Evolutionary conservation across 2,113 vertebrate genomes (phyloP).

Genomic region (Bolborhynchus lineola): DNA sequence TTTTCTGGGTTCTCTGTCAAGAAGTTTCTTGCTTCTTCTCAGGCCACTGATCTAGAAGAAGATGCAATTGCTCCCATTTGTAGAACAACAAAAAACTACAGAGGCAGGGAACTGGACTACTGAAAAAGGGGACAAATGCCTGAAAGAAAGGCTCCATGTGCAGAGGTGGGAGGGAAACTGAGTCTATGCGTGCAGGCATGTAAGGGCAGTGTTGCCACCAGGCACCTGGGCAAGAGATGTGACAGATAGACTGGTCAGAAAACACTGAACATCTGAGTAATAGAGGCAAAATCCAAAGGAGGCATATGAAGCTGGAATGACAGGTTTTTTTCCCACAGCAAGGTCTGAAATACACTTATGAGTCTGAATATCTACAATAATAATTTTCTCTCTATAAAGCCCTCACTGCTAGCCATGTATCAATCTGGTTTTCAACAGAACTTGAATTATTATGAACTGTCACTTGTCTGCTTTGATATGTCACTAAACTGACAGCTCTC

Average conservation of each 20-base stretch:
- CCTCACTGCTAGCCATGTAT: background rate
- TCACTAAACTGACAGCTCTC: slow-evolving; percentile 9
- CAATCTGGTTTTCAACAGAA: slow-evolving; percentile 11
- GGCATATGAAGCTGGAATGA: background rate
- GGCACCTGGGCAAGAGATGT: background rate
- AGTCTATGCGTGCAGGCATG: accelerated
- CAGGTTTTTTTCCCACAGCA: background rate
- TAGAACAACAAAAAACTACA: background rate
- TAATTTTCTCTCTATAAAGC: background rate
- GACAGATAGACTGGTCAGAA: background rate
- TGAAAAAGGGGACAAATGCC: background rate
- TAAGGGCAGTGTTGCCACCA: background rate
- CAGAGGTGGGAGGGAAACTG: background rate
- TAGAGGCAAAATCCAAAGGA: background rate
- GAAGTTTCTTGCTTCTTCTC: background rate
- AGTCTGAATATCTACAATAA: background rate
- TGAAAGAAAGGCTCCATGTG: background rate
- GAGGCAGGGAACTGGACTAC: background rate
- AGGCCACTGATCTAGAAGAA: background rate
- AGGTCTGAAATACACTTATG: background rate
- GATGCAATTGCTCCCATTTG: background rate
- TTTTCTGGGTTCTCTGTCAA: background rate
- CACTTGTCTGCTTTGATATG: background rate
- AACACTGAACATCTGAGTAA: background rate
- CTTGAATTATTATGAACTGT: slow-evolving; percentile 2